phyloP scores from a whole-genome alignment of 2,888 invertebrate species.

The Rhopalosiphum nymphaeae region DNA sequence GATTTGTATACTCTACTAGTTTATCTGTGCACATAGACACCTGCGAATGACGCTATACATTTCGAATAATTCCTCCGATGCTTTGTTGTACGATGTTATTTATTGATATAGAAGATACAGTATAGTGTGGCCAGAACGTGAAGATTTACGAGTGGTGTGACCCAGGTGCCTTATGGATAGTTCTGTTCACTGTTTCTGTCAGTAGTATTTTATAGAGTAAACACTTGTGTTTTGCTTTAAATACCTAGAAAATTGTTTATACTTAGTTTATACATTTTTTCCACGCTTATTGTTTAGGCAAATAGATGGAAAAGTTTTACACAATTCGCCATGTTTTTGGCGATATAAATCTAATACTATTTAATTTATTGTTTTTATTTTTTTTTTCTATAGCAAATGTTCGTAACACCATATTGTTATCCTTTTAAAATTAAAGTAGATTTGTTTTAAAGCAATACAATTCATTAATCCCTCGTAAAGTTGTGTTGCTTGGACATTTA shows the following conservation, averaged over 20 bases:
- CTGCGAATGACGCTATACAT: constrained; percentile 35
- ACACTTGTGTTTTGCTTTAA: constrained; percentile 47
- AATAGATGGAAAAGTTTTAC: neutral
- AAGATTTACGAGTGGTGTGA: constrained; percentile 63
- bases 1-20: neutral
- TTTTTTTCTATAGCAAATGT: neutral
- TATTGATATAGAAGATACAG: constrained; percentile 59
- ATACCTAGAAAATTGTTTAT: neutral
- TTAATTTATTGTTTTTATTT: constrained; percentile 19
- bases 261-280: neutral
- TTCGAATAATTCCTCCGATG: neutral
- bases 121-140: constrained; percentile 47
- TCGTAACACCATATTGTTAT: neutral
- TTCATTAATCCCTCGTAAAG: neutral
- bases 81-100: constrained; percentile 48
- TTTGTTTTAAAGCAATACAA: constrained; percentile 1
- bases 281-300: neutral
- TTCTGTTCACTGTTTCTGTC: constrained; percentile 40
- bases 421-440: neutral
- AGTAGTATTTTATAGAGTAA: constrained; percentile 59
- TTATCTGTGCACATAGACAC: constrained; percentile 42
- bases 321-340: neutral
- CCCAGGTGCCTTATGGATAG: constrained; percentile 55
- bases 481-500: neutral
- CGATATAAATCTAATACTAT: neutral